phyloP scores from a whole-genome alignment of 2,797 vertebrate genomes.

The Gouania willdenowi region DNA sequence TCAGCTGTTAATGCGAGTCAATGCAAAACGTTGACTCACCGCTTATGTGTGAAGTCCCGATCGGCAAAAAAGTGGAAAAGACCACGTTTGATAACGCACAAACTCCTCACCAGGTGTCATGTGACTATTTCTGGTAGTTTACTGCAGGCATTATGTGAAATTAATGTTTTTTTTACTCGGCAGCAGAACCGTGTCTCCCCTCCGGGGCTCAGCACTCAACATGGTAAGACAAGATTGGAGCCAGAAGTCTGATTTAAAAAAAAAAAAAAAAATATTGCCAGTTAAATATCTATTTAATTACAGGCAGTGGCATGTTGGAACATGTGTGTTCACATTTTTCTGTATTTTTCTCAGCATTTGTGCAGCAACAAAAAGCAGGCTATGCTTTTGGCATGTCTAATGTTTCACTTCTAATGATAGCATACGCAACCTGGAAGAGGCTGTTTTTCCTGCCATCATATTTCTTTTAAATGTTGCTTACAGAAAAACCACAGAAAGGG shows the following conservation, averaged over 20 bases:
- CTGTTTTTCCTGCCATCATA: no score
- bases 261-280: no score
- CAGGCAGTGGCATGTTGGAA: not conserved
- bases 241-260: not conserved
- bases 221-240: not conserved
- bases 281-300: conserved; percentile 14
- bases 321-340: not conserved
- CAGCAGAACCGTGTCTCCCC: not conserved
- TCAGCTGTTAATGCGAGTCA: not conserved
- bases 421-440: no score
- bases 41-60: not conserved
- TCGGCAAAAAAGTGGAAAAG: not conserved
- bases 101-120: not conserved
- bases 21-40: not conserved
- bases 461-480: no score
- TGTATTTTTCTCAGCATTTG: no score
- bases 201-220: not conserved
- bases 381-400: not conserved
- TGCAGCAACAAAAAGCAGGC: no score
- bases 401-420: no score
- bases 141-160: not conserved
- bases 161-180: not conserved
- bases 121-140: not conserved
- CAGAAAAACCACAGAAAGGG: no score
- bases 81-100: not conserved